phyloP scores from a whole-genome alignment of 1,140 invertebrate genomes.

The Diorhabda carinulata region DNA sequence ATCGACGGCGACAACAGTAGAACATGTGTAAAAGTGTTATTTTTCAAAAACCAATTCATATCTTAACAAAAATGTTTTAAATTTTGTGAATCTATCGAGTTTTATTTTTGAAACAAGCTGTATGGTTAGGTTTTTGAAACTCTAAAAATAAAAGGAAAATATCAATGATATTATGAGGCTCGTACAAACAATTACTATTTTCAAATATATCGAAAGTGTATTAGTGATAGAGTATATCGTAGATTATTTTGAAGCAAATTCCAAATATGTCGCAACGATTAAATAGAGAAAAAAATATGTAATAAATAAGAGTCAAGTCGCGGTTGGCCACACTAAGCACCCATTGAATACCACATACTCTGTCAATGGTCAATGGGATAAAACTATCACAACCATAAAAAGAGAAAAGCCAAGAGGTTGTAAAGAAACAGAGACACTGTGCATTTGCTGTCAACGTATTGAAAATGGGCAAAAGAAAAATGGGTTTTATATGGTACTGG shows the following conservation, averaged over 20 bases:
- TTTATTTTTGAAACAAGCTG: too few species aligned
- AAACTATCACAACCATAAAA: slow-evolving; percentile 23
- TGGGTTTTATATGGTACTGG: background rate
- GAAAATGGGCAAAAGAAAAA: slow-evolving; percentile 2
- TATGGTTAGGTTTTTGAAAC: too few species aligned
- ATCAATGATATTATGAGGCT: too few species aligned
- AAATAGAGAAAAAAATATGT: slow-evolving; percentile 22
- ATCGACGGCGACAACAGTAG: too few species aligned
- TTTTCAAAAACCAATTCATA: too few species aligned
- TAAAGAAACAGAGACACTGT: slow-evolving; percentile 9
- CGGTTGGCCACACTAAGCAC: slow-evolving; percentile 24
- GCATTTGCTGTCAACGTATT: background rate
- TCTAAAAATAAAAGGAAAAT: too few species aligned
- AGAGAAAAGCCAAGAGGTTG: slow-evolving; percentile 1
- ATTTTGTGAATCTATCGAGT: too few species aligned
- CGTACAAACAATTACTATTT: background rate
- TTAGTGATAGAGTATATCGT: slow-evolving; percentile 12
- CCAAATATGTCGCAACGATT: slow-evolving; percentile 25
- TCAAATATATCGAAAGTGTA: background rate
- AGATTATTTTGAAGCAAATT: slow-evolving; percentile 9
- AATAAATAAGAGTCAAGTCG: slow-evolving; percentile 21
- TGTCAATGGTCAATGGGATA: slow-evolving; percentile 23
- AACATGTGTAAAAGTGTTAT: too few species aligned
- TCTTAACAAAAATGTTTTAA: too few species aligned
- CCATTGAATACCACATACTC: slow-evolving; percentile 24